Evolutionary conservation across 2,797 vertebrate genomes (phyloP).

Genomic region (Notamacropus eugenii): DNA sequence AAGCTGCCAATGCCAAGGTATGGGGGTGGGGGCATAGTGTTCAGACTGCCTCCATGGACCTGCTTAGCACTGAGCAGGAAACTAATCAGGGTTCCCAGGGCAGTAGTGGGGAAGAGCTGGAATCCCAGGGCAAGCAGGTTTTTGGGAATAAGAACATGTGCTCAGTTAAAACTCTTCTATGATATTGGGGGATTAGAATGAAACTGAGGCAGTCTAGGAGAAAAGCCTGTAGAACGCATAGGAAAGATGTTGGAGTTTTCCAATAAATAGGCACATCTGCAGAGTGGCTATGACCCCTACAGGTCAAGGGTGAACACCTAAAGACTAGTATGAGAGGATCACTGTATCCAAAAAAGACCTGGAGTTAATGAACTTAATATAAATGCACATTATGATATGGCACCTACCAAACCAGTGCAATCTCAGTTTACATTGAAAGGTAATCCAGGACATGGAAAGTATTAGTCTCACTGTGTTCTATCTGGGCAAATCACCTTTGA

Average conservation of each 20-base stretch:
- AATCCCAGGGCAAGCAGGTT: neutral
- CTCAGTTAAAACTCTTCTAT: neutral
- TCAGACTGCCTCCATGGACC: neutral
- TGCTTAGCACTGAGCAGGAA: neutral
- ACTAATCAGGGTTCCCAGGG: neutral
- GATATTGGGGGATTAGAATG: neutral
- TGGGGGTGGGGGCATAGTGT: neutral
- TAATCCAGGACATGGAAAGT: neutral
- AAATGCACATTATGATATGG: neutral
- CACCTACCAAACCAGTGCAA: neutral
- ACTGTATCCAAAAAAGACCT: neutral
- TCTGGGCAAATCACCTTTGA: neutral
- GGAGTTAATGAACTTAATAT: neutral
- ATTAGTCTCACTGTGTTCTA: neutral
- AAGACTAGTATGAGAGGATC: neutral
- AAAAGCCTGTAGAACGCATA: neutral
- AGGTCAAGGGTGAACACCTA: neutral
- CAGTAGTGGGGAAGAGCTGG: neutral
- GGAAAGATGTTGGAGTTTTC: neutral
- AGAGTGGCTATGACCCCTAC: neutral
- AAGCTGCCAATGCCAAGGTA: neutral
- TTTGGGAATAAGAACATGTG: neutral
- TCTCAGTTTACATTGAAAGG: neutral
- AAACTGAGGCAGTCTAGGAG: neutral
- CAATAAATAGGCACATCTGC: neutral